Conservation (phyloP, 64 coral and sea anemone genomes). For the Catalaphyllia jardinei region DNA sequence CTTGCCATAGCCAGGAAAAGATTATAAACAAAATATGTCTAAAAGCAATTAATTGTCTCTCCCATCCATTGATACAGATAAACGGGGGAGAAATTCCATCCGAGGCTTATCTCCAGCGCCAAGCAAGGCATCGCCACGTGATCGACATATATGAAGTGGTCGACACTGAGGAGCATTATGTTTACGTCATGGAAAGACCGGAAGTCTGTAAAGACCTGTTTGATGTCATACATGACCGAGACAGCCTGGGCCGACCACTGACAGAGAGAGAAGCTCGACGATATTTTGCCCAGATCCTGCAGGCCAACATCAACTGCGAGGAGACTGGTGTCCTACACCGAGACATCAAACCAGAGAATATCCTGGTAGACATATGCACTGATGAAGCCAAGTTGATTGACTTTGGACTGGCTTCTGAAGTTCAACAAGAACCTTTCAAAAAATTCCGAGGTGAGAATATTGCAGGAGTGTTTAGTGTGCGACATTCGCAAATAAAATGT, state of each 20-base stretch:
- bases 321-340: background rate
- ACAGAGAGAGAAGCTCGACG: background rate
- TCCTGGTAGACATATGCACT: too few species aligned
- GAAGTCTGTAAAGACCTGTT: background rate
- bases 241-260: background rate
- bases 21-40: too few species aligned
- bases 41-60: too few species aligned
- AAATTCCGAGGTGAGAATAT: background rate
- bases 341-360: too few species aligned
- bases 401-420: background rate
- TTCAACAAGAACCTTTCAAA: background rate
- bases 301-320: constrained; percentile 5
- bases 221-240: background rate
- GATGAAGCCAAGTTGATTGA: too few species aligned
- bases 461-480: too few species aligned
- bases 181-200: background rate
- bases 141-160: background rate
- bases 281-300: background rate
- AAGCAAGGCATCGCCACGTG: background rate
- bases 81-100: background rate
- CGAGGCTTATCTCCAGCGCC: background rate
- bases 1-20: too few species aligned
- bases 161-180: background rate
- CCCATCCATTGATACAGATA: too few species aligned
- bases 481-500: too few species aligned